Conservation (phyloP, 2,797 vertebrate genomes). For the Trachops cirrhosus region DNA sequence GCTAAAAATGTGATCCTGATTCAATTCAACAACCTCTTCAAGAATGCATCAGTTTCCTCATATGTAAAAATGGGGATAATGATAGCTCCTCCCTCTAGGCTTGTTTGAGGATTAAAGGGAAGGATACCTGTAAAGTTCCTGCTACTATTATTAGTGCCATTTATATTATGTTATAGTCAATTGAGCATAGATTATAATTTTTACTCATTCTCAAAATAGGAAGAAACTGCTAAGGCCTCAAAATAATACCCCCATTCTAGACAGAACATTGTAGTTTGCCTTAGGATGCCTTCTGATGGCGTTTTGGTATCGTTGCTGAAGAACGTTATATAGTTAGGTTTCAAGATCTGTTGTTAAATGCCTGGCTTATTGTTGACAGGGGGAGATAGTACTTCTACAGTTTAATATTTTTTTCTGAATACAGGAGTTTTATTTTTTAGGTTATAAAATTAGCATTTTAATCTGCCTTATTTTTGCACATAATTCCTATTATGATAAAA, state of each 20-base stretch:
- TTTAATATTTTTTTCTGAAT: background rate
- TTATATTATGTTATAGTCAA: background rate
- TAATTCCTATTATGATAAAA: constrained; percentile 41
- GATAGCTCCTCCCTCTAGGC: background rate
- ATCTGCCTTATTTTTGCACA: constrained; percentile 38
- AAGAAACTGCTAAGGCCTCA: background rate
- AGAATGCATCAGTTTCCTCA: background rate
- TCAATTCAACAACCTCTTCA: background rate
- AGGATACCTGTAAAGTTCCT: background rate
- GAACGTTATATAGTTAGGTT: constrained; percentile 29
- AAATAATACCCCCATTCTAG: background rate
- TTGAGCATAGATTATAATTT: background rate
- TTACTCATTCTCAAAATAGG: constrained; percentile 8
- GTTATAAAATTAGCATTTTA: constrained; percentile 19
- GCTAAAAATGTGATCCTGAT: background rate
- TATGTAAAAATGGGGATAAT: background rate
- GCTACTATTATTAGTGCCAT: background rate
- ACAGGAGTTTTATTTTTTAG: background rate
- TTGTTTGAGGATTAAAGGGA: constrained; percentile 22
- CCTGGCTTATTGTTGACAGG: background rate
- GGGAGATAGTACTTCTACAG: background rate
- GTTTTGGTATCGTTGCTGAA: background rate
- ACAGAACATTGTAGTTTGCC: background rate
- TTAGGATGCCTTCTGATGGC: background rate
- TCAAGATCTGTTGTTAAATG: constrained; percentile 20